phyloP scores from a whole-genome alignment of 2,797 vertebrate genomes.

The Smutsia temminckii region DNA sequence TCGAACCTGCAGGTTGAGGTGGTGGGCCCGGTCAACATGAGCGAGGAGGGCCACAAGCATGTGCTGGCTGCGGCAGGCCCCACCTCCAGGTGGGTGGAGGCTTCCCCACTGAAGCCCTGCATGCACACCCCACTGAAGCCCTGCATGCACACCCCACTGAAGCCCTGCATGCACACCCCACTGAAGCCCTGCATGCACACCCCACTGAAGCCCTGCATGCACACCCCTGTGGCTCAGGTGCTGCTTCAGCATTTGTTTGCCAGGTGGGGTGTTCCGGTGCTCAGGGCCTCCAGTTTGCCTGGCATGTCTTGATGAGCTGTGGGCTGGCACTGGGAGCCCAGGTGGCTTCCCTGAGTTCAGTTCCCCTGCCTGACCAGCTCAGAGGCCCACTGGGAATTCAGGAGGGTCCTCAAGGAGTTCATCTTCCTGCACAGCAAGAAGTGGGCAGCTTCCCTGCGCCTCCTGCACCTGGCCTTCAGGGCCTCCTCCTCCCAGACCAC shows the following conservation, averaged over 20 bases:
- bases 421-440: slow-evolving; percentile 73
- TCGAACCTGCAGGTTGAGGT: slow-evolving; percentile 75
- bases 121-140: slow-evolving; percentile 73
- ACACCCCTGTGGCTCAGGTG: slow-evolving; percentile 73
- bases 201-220: slow-evolving; percentile 75
- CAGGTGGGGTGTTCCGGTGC: slow-evolving; percentile 72
- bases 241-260: slow-evolving; percentile 78
- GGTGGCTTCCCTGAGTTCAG: slow-evolving; percentile 61
- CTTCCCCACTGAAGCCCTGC: slow-evolving; percentile 75
- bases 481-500: slow-evolving; percentile 60
- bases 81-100: slow-evolving; percentile 75
- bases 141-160: slow-evolving; percentile 76
- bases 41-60: slow-evolving; percentile 72
- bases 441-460: slow-evolving; percentile 71
- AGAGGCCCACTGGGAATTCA: slow-evolving; percentile 73
- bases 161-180: slow-evolving; percentile 76
- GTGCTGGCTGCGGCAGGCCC: slow-evolving; percentile 72
- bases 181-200: slow-evolving; percentile 79
- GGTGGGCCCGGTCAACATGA: slow-evolving; percentile 61
- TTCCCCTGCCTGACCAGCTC: slow-evolving; percentile 67
- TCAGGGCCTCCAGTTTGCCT: slow-evolving; percentile 76
- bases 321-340: slow-evolving; percentile 74
- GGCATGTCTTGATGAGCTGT: slow-evolving; percentile 74
- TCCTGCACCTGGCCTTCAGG: slow-evolving; percentile 77
- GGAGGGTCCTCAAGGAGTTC: slow-evolving; percentile 74